These are phyloP conservation scores for Mellilla xanthometata DNA, from an alignment of 2,888 invertebrate genomes.

Conservation along the genomic window DNA sequence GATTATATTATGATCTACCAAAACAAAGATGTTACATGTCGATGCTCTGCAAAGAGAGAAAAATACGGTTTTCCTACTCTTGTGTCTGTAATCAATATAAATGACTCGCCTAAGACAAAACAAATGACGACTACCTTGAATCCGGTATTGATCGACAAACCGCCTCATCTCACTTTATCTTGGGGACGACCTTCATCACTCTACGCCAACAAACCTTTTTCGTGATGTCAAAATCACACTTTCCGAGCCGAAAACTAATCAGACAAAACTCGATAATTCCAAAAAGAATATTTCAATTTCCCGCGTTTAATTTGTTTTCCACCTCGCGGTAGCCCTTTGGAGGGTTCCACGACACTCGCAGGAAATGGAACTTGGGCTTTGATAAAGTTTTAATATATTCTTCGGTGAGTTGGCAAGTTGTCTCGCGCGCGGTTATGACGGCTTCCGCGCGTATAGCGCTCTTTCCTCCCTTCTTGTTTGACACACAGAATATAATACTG, in stretches of 20 bases:
- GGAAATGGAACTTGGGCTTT: conserved; percentile 77
- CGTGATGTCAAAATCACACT: conserved; percentile 4
- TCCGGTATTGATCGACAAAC: background rate
- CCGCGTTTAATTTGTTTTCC: conserved; percentile 47
- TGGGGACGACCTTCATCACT: background rate
- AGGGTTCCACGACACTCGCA: conserved; percentile 33
- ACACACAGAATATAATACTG: conserved; percentile 7
- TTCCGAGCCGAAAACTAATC: conserved; percentile 9
- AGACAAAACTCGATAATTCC: conserved; percentile 11
- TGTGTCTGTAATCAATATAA: background rate
- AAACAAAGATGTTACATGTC: too few species aligned
- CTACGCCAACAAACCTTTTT: background rate
- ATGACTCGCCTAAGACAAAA: background rate
- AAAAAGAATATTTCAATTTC: conserved; percentile 33
- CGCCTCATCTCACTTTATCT: background rate
- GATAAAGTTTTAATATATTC: conserved; percentile 83
- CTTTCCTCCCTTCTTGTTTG: conserved; percentile 9
- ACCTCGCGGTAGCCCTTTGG: conserved; percentile 32
- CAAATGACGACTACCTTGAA: background rate
- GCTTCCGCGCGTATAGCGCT: conserved; percentile 45
- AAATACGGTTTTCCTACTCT: background rate
- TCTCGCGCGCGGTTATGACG: conserved; percentile 66
- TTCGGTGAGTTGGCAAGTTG: conserved; percentile 70
- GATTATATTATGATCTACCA: too few species aligned
- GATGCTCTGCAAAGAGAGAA: too few species aligned